These are phyloP conservation scores for Tokudaia tokunoshimensis DNA, from an alignment of 2,797 vertebrate genomes.

Conservation along the genomic window DNA sequence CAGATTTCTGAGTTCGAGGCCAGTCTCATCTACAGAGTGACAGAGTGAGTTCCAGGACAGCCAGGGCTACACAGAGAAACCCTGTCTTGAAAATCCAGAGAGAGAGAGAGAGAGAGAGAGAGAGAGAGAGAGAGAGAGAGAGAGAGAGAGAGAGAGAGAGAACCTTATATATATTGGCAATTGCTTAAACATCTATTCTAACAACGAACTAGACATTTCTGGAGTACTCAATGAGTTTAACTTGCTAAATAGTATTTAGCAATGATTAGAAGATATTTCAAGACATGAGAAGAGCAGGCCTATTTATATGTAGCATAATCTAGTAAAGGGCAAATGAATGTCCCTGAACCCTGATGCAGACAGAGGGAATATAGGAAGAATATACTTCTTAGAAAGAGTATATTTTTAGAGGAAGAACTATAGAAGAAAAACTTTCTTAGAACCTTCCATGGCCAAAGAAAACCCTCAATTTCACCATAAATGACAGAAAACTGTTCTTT, in stretches of 20 bases:
- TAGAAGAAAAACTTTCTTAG: background rate
- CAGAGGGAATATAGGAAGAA: constrained; percentile 36
- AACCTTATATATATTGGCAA: too few species aligned
- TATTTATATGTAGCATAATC: constrained; percentile 71
- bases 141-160: too few species aligned
- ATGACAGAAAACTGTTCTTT: background rate
- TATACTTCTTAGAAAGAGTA: background rate
- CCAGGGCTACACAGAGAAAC: too few species aligned
- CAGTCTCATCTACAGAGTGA: too few species aligned
- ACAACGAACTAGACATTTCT: constrained; percentile 60
- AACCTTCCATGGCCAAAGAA: background rate
- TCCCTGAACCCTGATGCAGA: background rate
- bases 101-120: too few species aligned
- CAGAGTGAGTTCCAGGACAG: too few species aligned
- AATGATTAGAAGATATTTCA: constrained; percentile 75
- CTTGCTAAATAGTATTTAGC: constrained; percentile 74
- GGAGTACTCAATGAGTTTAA: constrained; percentile 68
- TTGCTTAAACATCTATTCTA: constrained; percentile 39
- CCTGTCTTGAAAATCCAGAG: too few species aligned
- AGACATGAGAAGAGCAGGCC: constrained; percentile 58
- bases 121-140: too few species aligned
- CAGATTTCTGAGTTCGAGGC: too few species aligned
- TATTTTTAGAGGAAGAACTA: background rate
- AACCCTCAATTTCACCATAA: background rate
- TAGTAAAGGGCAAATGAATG: constrained; percentile 57